Evolutionary conservation across 2,797 vertebrate species (phyloP), one percentile per base, ranked within the genome.

Genomic region (Xiphorhynchus erythropygius): DNA sequence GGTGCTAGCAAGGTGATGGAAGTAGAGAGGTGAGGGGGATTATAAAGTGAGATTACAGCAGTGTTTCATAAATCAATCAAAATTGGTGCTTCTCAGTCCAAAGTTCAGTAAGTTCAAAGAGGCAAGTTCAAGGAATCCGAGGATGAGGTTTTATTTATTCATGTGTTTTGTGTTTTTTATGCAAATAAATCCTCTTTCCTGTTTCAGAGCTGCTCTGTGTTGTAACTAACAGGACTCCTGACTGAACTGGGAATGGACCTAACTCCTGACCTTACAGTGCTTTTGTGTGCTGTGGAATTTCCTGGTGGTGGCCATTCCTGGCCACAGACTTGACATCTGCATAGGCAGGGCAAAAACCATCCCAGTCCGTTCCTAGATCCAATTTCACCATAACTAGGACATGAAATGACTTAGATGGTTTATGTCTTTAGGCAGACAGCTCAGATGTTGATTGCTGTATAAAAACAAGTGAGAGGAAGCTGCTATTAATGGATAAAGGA

Each of bases 121-220:
- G 33, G 16, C 15, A 25, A 49, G 30, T 52, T 86, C 24, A 35
- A 30, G 44, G 56, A 69, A 22, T 44, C 28, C 8, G 35, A n/a
- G 59, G 22, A n/a, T 41, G 47, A 56, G n/a, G 25, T 37, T 76
- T 96, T 77, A 60, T 73, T 96, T 79, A 60, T 28, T 94, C 10
- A 0, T 19, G 6, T 11, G 3, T 27, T 70, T 67, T 53, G 52
- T 23, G 28, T 0, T 0, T 28, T 32, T 83, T 69, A 35, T 53
- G 70, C 69, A 89, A 78, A 74, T 50, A 4, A 46, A 25, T 32
- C 0, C 1, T 86, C 33, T 79, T 68, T 79, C 39, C 77, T 90
- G 24, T 60, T 59, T 77, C 30, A 41, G 14, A 77, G 65, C 30
- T 63, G 39, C 35, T 57, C 37, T 68, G 30, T 13, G 1, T 49